Percentiles rank a stretch among this genome's conserved stretches.
Evolutionary conservation across 2,113 vertebrate species (phyloP).

Genomic region (Ammodramus savannarum): DNA sequence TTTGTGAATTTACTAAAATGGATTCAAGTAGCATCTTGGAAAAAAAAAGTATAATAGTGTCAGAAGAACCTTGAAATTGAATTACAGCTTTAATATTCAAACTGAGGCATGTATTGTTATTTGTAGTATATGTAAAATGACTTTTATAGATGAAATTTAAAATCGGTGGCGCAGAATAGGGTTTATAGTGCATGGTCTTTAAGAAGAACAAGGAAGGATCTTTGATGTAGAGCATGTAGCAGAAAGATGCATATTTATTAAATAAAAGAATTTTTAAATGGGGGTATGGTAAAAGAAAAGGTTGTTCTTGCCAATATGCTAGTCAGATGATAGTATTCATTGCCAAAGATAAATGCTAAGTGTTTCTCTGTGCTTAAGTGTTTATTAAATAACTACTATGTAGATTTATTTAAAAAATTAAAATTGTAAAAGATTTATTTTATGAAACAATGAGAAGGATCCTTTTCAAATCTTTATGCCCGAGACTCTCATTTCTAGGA

Average conservation of each 20-base stretch:
- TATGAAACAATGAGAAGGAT: neutral
- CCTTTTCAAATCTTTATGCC: neutral
- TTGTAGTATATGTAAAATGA: slow-evolving; percentile 61
- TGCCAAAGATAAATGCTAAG: neutral
- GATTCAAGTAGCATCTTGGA: neutral
- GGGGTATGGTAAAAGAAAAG: neutral
- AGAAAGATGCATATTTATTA: slow-evolving; percentile 51
- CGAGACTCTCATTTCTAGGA: neutral
- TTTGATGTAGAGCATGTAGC: slow-evolving; percentile 19
- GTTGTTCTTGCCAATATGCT: neutral
- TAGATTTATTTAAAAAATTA: neutral
- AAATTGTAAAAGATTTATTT: neutral
- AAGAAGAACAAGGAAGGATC: slow-evolving; percentile 2
- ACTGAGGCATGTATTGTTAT: slow-evolving; percentile 51
- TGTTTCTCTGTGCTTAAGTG: neutral
- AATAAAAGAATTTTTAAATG: slow-evolving; percentile 41
- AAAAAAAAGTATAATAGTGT: neutral
- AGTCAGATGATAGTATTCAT: neutral
- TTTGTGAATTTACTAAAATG: neutral
- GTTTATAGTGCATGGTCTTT: slow-evolving; percentile 61
- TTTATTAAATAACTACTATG: neutral
- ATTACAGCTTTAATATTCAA: slow-evolving; percentile 60
- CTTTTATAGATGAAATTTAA: slow-evolving; percentile 65
- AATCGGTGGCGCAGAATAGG: slow-evolving; percentile 56
- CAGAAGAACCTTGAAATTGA: slow-evolving; percentile 65